phyloP scores from a whole-genome alignment of 2,113 vertebrate genomes.

The Origma solitaria region DNA sequence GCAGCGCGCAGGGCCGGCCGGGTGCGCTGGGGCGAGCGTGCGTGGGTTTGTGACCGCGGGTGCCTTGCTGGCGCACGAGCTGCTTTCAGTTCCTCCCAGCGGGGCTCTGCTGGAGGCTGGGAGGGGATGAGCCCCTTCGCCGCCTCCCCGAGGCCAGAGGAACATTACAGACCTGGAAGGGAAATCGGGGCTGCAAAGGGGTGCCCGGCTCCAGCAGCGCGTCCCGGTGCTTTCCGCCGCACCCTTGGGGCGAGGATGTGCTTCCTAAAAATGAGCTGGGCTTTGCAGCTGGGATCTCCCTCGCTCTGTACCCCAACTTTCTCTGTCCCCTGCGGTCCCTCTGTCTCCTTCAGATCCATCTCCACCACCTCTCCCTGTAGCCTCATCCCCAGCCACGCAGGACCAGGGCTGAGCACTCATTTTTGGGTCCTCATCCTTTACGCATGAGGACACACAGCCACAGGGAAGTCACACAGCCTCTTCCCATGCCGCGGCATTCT shows the following conservation, averaged over 20 bases:
- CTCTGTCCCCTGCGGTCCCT: rapidly evolving
- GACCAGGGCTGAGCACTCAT: no score
- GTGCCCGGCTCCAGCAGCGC: rapidly evolving
- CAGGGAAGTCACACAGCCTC: background rate
- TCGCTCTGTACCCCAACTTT: no score
- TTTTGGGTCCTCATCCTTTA: background rate
- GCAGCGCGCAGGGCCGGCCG: background rate
- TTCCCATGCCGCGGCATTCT: no score
- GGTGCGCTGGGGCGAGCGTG: rapidly evolving
- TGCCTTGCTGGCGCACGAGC: background rate
- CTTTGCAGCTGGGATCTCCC: background rate
- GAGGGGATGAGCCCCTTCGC: background rate
- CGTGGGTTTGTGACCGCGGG: background rate
- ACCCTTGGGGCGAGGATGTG: background rate
- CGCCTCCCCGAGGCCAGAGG: rapidly evolving
- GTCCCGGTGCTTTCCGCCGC: rapidly evolving
- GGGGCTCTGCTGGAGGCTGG: background rate
- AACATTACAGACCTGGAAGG: rapidly evolving
- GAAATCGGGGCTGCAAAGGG: background rate
- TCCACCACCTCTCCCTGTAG: background rate
- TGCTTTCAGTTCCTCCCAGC: background rate
- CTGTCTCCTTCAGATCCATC: background rate
- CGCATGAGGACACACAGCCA: background rate
- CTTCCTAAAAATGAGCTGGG: background rate
- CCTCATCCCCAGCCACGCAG: background rate